Conservation (phyloP, 2,888 invertebrate species). For the Rhamphomyia laevipes region DNA sequence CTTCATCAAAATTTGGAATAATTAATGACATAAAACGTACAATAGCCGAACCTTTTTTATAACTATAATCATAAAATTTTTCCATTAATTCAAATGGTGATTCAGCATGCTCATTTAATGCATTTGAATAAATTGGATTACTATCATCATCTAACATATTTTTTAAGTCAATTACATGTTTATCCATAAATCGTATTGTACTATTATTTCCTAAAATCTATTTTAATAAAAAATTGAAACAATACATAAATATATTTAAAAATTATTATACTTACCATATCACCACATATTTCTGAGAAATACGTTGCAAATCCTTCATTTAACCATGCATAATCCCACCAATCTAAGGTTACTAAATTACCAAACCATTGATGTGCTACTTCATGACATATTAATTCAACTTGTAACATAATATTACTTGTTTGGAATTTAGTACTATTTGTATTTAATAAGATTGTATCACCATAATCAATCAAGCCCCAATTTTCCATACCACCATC, state of each 20-base stretch:
- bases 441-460: neutral
- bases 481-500: constrained; percentile 14
- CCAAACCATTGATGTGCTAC: constrained; percentile 12
- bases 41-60: neutral
- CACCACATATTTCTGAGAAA: constrained; percentile 3
- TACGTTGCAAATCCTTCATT: constrained; percentile 10
- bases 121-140: neutral
- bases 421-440: neutral
- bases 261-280: constrained; percentile 2
- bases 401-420: neutral
- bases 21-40: neutral
- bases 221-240: too few species aligned
- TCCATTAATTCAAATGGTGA: neutral
- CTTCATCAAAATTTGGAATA: neutral
- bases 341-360: constrained; percentile 8
- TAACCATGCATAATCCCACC: constrained; percentile 12
- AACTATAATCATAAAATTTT: neutral
- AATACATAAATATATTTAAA: too few species aligned
- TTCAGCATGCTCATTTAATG: neutral
- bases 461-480: constrained; percentile 3
- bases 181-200: neutral
- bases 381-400: constrained; percentile 29
- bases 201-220: neutral
- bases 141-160: neutral
- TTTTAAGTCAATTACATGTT: neutral